Base-by-base conservation (phyloP, 1,140 invertebrate species). In the Musca domestica region DNA sequence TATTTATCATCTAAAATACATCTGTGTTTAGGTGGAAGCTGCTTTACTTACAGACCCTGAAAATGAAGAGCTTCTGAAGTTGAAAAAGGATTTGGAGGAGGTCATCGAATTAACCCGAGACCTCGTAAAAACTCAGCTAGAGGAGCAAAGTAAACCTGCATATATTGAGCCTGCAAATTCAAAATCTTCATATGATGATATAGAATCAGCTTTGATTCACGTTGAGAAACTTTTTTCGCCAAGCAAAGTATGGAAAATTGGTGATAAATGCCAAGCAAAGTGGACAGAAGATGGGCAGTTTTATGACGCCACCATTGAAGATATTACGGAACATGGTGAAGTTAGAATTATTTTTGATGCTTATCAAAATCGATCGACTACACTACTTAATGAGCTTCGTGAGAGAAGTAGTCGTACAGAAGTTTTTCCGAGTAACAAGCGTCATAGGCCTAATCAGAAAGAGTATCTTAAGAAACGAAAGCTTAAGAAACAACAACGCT, bases 391-490 rank as follows among this genome's bases (percentile, higher is more conserved):
- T 70, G 89, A 92, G 81, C 81, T 94, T 3, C 91, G 90, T 79
- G 85, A 89, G 74, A 79, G 88, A 58, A 85, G 83, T 52, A 70
- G 72, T 3, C 74, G 78, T n/a, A 77, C 76, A 48, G 80, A 82
- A 74, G 80, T 82, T 25, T 82, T 82, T 63, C 79, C 80, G 1
- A 80, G 78, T 4, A 23, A 41, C 25, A 87, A 85, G 69, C 84
- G 84, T 67, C 84, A 86, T 12, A 87, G 89, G 78, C 86, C 89
- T 19, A 91, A 90, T 74, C 94, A 93, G 71, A 86, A 92, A 76
- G 93, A 96, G 84, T 95, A 97, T 81, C 87, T 96, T 66, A 96
- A 96, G 76, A 96, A 96, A 83, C 95, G 96, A 80, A 94, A 95
- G 77, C 90, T 94, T 73, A 98, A 97, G 79, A 97, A 98, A 82